These are phyloP conservation scores for Choristoneura fumiferana DNA, from an alignment of 1,140 invertebrate genomes.

Conservation along the genomic window DNA sequence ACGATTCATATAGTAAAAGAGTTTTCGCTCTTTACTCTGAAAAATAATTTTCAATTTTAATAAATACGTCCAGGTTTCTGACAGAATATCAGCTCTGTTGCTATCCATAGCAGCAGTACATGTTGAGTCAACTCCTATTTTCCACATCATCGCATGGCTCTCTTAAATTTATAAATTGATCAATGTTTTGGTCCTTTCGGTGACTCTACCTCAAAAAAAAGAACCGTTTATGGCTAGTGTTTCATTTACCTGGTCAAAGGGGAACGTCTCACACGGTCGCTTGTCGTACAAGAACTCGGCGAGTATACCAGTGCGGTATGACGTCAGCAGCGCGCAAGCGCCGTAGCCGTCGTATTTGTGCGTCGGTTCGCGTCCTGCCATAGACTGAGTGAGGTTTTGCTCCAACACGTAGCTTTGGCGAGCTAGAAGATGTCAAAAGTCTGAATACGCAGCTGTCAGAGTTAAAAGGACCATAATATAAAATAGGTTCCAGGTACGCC, in stretches of 20 bases:
- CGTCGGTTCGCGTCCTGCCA: constrained; percentile 80
- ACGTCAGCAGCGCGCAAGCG: constrained; percentile 95
- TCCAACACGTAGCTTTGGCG: constrained; percentile 88
- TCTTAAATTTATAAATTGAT: no score
- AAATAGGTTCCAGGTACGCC: no score
- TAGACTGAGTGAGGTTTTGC: constrained; percentile 83
- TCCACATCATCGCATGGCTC: no score
- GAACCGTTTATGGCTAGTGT: no score
- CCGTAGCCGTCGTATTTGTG: constrained; percentile 94
- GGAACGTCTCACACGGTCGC: constrained; percentile 95
- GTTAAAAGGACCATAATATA: no score
- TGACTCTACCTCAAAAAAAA: no score
- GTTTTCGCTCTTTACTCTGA: constrained; percentile 89
- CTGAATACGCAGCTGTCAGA: neutral
- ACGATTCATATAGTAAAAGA: constrained; percentile 90
- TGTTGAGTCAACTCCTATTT: no score
- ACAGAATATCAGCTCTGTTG: no score
- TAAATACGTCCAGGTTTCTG: no score
- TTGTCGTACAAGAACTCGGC: constrained; percentile 96
- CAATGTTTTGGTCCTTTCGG: no score
- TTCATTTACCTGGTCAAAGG: constrained; percentile 81
- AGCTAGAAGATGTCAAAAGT: constrained; percentile 79
- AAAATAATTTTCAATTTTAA: constrained; percentile 22
- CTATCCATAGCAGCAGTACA: no score
- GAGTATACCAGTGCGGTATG: constrained; percentile 88